Conservation (phyloP, 30 jellyfish, hydroid and myxozoan species). For the Aurelia aurita complex sp. Pacific region DNA sequence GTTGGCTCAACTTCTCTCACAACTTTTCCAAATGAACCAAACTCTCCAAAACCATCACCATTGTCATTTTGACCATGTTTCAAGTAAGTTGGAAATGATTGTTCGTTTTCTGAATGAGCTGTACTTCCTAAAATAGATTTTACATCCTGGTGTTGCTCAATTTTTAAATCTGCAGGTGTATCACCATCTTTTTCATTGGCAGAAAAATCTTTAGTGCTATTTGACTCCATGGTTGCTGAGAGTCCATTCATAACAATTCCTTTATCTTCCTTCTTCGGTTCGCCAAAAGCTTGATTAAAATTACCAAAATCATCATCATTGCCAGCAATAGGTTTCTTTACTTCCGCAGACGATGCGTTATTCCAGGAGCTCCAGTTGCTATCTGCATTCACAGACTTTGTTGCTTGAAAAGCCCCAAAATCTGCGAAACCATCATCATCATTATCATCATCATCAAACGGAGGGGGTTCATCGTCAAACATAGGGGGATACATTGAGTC, state of each 20-base stretch:
- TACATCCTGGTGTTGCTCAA: no score
- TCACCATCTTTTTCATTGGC: no score
- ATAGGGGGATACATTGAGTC: constrained; percentile 74
- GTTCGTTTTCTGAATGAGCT: no score
- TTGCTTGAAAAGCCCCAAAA: constrained; percentile 34
- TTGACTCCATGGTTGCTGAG: no score
- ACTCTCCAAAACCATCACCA: background rate
- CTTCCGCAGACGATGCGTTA: background rate
- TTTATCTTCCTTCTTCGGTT: background rate
- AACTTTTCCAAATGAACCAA: constrained; percentile 1
- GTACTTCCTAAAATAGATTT: no score
- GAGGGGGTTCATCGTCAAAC: constrained; percentile 85
- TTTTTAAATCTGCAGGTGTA: no score
- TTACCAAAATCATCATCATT: background rate
- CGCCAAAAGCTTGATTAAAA: constrained; percentile 1
- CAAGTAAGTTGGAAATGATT: no score
- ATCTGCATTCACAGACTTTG: background rate
- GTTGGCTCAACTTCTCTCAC: no score
- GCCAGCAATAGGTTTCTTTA: background rate
- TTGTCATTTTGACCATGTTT: background rate
- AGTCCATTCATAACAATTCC: no score
- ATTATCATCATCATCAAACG: constrained; percentile 66
- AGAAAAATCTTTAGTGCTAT: no score
- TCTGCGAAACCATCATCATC: constrained; percentile 27
- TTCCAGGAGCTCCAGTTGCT: constrained; percentile 54